Evolutionary conservation across 53 echinoderm and acorn worm species (phyloP), one percentile per base, ranked within the genome.

Genomic region (Paelopatides confundens): DNA sequence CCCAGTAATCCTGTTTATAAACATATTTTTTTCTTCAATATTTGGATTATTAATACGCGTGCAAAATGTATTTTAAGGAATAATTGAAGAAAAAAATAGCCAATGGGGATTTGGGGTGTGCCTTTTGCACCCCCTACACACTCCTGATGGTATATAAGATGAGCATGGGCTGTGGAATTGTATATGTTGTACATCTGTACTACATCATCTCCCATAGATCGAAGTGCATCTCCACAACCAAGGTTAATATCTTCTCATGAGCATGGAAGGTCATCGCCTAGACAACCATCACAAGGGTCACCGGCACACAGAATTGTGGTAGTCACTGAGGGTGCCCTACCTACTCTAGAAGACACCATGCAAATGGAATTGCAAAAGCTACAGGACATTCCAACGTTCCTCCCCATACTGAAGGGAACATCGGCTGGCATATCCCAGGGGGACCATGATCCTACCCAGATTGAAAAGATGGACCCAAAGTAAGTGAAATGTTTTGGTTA

Each of bases 401-500:
- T 93, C 28, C 98, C 98, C 27, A 95, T 97, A 50, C 82, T 97
- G 37, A 92, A 93, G 69, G 94, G 98, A 21, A 88, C 88, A 8
- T 70, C 88, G 8, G 79, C 79, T 4, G 90, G 85, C 65, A 69
- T 95, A 40, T 86, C 94, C 18, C 96, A 76, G 49, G 84, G 93
- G 53, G 98, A 97, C 66, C 50, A 79, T 52, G 98, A 97, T 27
- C 91, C 98, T 2, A 89, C 85, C 40, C 85, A 91, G 37, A 89
- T 97, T 89, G 98, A 97, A 85, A 95, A 94, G 64, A 92, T 97
- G 82, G 97, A 97, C 52, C 89, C 92, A 62, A 94, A 93, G 96
- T 96, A 78, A 48, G 51, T 47, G 26, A n/a, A 23, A 18, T 11
- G 43, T 23, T 14, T 58, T 0, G 1, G 43, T 9, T 10, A 43